Percentiles rank a stretch among this genome's conserved stretches.
These are phyloP conservation scores for Pilophorus perplexus DNA, from an alignment of 2,888 invertebrate genomes.

Conservation along the genomic window DNA sequence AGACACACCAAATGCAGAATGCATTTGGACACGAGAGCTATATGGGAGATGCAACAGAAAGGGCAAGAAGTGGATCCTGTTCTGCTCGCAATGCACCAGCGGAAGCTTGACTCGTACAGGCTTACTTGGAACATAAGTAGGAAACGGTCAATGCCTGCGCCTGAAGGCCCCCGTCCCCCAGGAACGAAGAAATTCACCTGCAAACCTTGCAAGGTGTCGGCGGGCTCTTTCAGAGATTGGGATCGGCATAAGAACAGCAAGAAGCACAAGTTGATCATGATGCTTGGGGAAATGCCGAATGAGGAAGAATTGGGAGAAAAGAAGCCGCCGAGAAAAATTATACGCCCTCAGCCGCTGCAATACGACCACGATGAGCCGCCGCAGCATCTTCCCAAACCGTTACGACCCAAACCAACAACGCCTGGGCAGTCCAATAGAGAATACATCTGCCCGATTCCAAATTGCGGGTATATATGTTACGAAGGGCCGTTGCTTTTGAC, in stretches of 20 bases:
- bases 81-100: constrained; percentile 4
- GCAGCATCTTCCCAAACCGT: background rate
- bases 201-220: constrained; percentile 11
- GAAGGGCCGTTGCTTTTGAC: constrained; percentile 38
- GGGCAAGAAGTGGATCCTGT: constrained; percentile 1
- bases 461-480: constrained; percentile 42
- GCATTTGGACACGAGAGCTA: constrained; percentile 1
- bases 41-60: background rate
- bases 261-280: constrained; percentile 20
- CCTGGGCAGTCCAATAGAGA: background rate
- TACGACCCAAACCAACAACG: too few species aligned
- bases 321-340: constrained; percentile 3
- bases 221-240: constrained; percentile 1
- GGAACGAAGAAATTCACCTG: constrained; percentile 1
- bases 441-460: constrained; percentile 43
- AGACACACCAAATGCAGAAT: constrained; percentile 29
- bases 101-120: constrained; percentile 17
- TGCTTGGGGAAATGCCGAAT: constrained; percentile 18
- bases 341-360: constrained; percentile 22
- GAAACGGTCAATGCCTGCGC: background rate
- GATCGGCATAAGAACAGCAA: constrained; percentile 28
- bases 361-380: constrained; percentile 9
- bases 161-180: background rate
- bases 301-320: constrained; percentile 2
- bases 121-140: constrained; percentile 2